Evolutionary conservation across 2,888 invertebrate species (phyloP), one percentile per base, ranked within the genome.

Genomic region (Tryphoninae sp.): DNA sequence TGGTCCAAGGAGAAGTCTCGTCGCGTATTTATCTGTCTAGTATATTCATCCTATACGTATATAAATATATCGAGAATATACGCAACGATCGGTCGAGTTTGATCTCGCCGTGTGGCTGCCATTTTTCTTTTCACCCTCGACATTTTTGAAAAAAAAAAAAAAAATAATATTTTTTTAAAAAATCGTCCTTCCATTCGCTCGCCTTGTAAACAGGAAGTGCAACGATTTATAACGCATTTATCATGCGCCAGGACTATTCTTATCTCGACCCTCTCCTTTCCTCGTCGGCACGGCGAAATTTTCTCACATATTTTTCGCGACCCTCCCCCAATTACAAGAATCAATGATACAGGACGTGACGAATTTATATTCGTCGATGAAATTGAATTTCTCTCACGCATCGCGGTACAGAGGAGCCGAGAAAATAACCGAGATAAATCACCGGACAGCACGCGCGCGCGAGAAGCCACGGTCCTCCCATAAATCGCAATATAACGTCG

Each of bases 311-410:
- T 73, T 69, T 49, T 23, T 59, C 59, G 0, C 26, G 13, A 7
- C 51, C 67, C 42, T 13, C n/a, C 22, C 42, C 78, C 78, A 82
- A 78, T 82, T 82, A 77, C 55, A 55, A 67, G 26, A 76, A 78
- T 81, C 73, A 65, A 40, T 49, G 73, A 81, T 78, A 75, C 51
- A 51, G 40, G 68, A 58, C 40, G 55, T 73, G 81, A 81, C 64
- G 74, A 78, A 81, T 81, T 81, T 81, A 78, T 78, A 78, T 78
- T 71, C 80, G 45, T 23, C 40, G 40, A 23, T 16, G 64, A 67
- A 81, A 78, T 75, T 78, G 53, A 81, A 78, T 81, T 74, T 81
- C 78, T 78, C 51, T 67, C 71, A 67, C 73, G 61, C 51, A 55
- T 33, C 33, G 33, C 33, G 33, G 33, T 33, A 33, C 67, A 16